Evolutionary conservation across 2,888 invertebrate genomes (phyloP).

Genomic region (Plagodis pulveraria): DNA sequence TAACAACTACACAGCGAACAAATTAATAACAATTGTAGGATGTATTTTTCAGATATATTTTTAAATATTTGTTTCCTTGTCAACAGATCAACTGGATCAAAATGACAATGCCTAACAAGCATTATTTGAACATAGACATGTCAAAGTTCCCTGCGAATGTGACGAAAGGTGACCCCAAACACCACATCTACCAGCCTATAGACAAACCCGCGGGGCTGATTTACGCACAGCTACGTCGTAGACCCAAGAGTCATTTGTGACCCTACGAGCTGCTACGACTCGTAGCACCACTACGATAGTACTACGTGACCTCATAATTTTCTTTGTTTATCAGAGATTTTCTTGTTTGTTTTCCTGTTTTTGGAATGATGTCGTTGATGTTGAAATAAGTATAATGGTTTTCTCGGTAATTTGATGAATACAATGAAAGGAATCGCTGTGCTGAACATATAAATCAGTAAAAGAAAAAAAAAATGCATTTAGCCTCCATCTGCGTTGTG

Average conservation of each 20-base stretch:
- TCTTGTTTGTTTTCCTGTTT: constrained; percentile 21
- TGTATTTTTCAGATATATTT: background rate
- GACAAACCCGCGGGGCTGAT: constrained; percentile 92
- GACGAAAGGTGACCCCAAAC: constrained; percentile 85
- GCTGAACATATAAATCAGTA: background rate
- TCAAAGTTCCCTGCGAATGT: constrained; percentile 88
- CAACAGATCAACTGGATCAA: constrained; percentile 87
- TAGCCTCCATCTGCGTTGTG: background rate
- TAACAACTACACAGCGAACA: too few relatives aligned
- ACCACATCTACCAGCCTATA: constrained; percentile 90
- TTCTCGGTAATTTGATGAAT: constrained; percentile 2
- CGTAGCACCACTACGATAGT: constrained; percentile 43
- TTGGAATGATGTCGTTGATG: constrained; percentile 9
- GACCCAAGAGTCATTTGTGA: constrained; percentile 83
- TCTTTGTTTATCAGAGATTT: constrained; percentile 23
- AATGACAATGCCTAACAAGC: constrained; percentile 93
- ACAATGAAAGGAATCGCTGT: background rate
- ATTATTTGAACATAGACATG: constrained; percentile 91
- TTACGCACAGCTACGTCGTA: constrained; percentile 88
- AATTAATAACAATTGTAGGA: too few relatives aligned
- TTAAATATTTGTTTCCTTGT: constrained; percentile 34
- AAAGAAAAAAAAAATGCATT: too few relatives aligned
- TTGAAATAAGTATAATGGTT: constrained; percentile 2
- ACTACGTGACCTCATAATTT: constrained; percentile 31
- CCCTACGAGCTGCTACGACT: constrained; percentile 69